These are phyloP conservation scores for Triplophysa yarkandensis DNA, from an alignment of 2,797 vertebrate species.

Conservation along the genomic window DNA sequence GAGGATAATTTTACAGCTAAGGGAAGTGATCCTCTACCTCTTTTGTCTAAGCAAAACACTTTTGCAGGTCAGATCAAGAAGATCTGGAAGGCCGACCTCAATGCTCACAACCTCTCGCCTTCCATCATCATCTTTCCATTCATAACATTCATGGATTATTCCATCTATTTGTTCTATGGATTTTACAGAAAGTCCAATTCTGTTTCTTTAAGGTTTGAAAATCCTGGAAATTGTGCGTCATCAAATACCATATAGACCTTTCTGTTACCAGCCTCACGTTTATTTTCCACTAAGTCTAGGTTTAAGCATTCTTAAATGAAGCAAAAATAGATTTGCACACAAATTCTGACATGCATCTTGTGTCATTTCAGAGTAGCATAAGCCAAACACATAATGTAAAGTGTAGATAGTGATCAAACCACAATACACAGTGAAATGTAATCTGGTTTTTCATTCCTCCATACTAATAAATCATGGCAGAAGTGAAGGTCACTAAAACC, in stretches of 20 bases:
- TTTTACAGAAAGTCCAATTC: slow-evolving; percentile 43
- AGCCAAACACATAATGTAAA: background rate
- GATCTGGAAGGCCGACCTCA: slow-evolving; percentile 26
- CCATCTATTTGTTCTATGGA: slow-evolving; percentile 6
- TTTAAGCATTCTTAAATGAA: slow-evolving; percentile 32
- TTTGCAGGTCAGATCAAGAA: slow-evolving; percentile 27
- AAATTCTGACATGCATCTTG: slow-evolving; percentile 21
- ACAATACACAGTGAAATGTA: background rate
- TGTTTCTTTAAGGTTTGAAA: slow-evolving; percentile 36
- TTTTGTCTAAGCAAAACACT: slow-evolving; percentile 52
- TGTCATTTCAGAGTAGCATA: background rate
- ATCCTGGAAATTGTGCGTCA: slow-evolving; percentile 46
- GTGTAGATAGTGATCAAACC: background rate
- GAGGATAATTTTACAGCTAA: slow-evolving; percentile 44
- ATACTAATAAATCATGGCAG: slow-evolving; percentile 17
- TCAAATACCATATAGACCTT: slow-evolving; percentile 42
- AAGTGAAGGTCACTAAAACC: slow-evolving; percentile 61
- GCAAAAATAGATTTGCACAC: slow-evolving; percentile 51
- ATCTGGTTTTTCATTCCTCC: background rate
- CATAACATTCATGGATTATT: slow-evolving; percentile 18
- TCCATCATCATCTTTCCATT: slow-evolving; percentile 20
- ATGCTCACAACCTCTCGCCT: slow-evolving; percentile 1
- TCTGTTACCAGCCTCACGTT: background rate
- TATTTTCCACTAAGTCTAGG: slow-evolving; percentile 36
- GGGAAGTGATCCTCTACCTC: slow-evolving; percentile 48